phyloP scores from a whole-genome alignment of 2,888 invertebrate genomes.

The Mechanitis messenoides region DNA sequence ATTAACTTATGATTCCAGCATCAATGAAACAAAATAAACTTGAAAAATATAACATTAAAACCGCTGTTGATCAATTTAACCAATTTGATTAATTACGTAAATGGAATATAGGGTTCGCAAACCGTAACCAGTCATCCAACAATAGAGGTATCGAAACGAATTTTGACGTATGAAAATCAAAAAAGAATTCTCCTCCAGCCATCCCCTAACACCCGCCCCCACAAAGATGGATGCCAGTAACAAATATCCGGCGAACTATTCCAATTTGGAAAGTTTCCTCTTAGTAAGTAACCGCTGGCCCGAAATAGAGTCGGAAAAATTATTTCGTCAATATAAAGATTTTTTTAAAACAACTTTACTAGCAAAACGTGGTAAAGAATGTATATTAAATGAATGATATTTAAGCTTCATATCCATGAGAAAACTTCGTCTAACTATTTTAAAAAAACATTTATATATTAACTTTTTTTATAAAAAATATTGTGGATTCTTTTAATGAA shows the following conservation, averaged over 20 bases:
- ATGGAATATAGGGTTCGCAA: conserved; percentile 4
- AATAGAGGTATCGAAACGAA: conserved; percentile 54
- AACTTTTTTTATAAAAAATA: too few species aligned
- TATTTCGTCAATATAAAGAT: conserved; percentile 28
- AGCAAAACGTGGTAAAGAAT: background rate
- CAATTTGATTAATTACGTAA: conserved; percentile 10
- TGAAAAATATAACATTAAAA: background rate
- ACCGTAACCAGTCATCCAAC: conserved; percentile 30
- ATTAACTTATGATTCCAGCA: background rate
- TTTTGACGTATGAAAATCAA: conserved; percentile 50
- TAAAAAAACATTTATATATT: too few species aligned
- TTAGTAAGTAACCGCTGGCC: conserved; percentile 54
- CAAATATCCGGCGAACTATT: conserved; percentile 69
- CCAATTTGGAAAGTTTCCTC: conserved; percentile 71
- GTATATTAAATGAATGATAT: conserved; percentile 10
- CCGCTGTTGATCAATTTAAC: conserved; percentile 3
- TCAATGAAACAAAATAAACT: background rate
- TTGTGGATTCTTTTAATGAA: too few species aligned
- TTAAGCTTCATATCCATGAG: background rate
- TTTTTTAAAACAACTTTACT: conserved; percentile 1
- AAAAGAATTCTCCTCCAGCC: conserved; percentile 43
- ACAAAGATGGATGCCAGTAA: conserved; percentile 63
- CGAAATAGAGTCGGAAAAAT: conserved; percentile 54
- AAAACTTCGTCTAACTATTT: too few species aligned
- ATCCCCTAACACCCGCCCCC: conserved; percentile 42